Evolutionary conservation across 2,797 vertebrate genomes (phyloP), one percentile per base, ranked within the genome.

Genomic region (Falco columbarius): DNA sequence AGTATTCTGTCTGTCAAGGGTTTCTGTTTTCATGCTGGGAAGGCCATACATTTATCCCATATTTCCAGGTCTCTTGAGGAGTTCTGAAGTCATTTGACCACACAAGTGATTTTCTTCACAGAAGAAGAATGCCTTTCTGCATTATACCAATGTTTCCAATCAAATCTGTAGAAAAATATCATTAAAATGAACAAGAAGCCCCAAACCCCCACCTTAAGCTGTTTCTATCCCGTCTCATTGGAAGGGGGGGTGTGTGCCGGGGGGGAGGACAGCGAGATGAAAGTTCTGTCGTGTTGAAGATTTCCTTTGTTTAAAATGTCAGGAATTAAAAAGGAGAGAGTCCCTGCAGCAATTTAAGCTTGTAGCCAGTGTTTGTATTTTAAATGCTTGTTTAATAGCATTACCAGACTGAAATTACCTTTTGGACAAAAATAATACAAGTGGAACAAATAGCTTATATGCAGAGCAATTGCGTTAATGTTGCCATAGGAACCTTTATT

Each of bases 401-500:
- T 95, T 83, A 72, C 32, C n/a, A 84, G 68, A 18, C 42, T 70
- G 34, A 94, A 93, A 95, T 89, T 91, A 95, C 67, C 87, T 90
- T 93, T 90, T 66, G 81, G 85, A 86, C 82, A 93, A 94, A 96
- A 86, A 93, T 90, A 95, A 92, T 90, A 44, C 36, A 63, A 93
- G 84, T 95, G 90, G 90, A 97, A 95, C 93, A 81, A 94, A 93
- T 66, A 84, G 68, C 62, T 91, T 85, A 32, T 92, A 75, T 75
- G 52, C 42, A 72, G 84, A 91, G 90, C 81, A 86, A 68, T 91
- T 86, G 74, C 92, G 68, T 89, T 92, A 87, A 68, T 81, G 95
- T 97, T 97, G 75, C 92, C 79, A 94, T 95, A 88, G 95, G 84
- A 97, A 96, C 95, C 89, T 95, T 93, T 92, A 27, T 92, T 58